Evolutionary conservation across 1,140 invertebrate species (phyloP).

Genomic region (Doryteuthis pealeii): DNA sequence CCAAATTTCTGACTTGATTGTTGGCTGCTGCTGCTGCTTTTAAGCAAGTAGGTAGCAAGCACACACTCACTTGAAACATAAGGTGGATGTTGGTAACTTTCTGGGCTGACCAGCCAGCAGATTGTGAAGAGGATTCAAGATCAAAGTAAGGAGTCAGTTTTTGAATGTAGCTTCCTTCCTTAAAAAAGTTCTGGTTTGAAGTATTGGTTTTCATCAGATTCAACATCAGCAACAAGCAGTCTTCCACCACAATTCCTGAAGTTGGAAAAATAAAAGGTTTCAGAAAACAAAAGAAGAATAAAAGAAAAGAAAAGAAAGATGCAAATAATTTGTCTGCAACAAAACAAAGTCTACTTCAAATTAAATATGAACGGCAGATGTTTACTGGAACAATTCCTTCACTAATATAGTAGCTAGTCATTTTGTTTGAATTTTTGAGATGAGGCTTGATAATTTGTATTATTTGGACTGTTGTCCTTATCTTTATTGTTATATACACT

Average conservation of each 20-base stretch:
- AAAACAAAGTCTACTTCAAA: too few species aligned
- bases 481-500: too few species aligned
- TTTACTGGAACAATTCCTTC: too few species aligned
- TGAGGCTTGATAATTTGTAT: too few species aligned
- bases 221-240: constrained; percentile 92
- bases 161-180: constrained; percentile 92
- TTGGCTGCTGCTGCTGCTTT: background rate
- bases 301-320: too few species aligned
- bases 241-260: constrained; percentile 86
- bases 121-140: constrained; percentile 62
- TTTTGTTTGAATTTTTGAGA: too few species aligned
- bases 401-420: too few species aligned
- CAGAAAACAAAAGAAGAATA: too few species aligned
- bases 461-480: too few species aligned
- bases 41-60: background rate
- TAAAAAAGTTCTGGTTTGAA: constrained; percentile 98
- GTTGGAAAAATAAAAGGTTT: too few species aligned
- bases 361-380: too few species aligned
- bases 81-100: constrained; percentile 93
- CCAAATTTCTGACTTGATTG: constrained; percentile 2
- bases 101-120: constrained; percentile 82
- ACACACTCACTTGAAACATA: constrained; percentile 72
- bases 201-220: constrained; percentile 94
- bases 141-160: constrained; percentile 84
- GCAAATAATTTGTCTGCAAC: too few species aligned